phyloP scores from a whole-genome alignment of 2,113 vertebrate genomes.

The Bos taurus region DNA sequence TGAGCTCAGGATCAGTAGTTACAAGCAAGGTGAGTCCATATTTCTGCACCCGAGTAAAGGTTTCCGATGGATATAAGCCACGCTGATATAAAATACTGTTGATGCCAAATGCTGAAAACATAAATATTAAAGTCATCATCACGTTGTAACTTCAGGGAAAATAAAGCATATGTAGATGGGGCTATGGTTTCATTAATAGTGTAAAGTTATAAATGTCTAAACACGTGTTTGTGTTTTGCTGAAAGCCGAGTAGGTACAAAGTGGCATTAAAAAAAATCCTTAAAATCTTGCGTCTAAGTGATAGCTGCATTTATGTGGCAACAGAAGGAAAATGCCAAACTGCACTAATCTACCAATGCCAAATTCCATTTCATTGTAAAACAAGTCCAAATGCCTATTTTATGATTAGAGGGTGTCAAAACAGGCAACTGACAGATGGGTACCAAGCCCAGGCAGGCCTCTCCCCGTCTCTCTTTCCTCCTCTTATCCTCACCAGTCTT shows the following conservation, averaged over 20 bases:
- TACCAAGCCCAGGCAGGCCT: too few species aligned
- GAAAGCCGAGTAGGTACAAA: background rate
- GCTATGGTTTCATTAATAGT: background rate
- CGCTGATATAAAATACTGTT: conserved; percentile 98
- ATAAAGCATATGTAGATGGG: background rate
- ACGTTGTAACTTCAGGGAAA: background rate
- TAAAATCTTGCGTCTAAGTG: background rate
- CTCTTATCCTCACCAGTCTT: too few species aligned
- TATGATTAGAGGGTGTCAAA: background rate
- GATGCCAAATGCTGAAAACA: conserved; percentile 90
- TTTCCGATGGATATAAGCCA: conserved; percentile 95
- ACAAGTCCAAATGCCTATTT: background rate
- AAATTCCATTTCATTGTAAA: background rate
- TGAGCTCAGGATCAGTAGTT: too few species aligned
- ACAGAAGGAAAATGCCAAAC: background rate
- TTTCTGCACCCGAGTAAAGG: conserved; percentile 88
- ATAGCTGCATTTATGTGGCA: background rate
- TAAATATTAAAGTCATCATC: background rate
- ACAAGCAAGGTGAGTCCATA: too few species aligned
- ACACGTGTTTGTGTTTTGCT: background rate
- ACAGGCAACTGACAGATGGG: background rate
- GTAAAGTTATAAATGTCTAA: background rate
- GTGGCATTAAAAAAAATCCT: background rate
- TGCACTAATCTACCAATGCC: background rate
- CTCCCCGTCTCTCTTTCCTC: too few species aligned